Base-by-base conservation (phyloP, 2,113 vertebrate species). In the Petaurus breviceps region DNA sequence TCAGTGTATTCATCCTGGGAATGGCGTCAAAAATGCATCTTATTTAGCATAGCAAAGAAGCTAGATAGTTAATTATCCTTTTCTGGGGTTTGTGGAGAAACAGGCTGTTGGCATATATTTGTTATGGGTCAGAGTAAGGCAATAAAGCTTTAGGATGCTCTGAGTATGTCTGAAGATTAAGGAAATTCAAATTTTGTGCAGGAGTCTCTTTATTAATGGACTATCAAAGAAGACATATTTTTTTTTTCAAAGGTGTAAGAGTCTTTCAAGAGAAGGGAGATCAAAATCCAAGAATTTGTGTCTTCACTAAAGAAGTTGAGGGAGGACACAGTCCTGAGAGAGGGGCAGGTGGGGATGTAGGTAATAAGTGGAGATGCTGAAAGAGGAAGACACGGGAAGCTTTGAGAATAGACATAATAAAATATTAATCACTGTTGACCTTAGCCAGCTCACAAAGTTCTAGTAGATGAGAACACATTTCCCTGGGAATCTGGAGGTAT, bases 131-230 rank as follows among this genome's bases (percentile, higher is more conserved):
- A 10, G 90, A 89, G 95, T 53, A 37, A 57, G 46, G 61, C 11
- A 51, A 90, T 95, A 95, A 96, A 95, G 6, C 53, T 46, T 94
- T 92, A 93, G 94, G 43, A 97, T 91, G 93, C 47, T 77, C 90
- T 95, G 97, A 97, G 77, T 55, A 57, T 91, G 90, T 95, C 92
- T 96, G 91, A 97, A 96, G 91, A 97, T 92, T 50, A 97, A 96
- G 93, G 90, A 96, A 94, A 94, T 94, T 57, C 50, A 97, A 97
- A 97, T 94, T 96, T 96, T 90, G 89, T 53, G 57, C 52, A 90
- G 46, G 51, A 96, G 89, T 94, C 91, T 92, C 91, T 57, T 49
- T 91, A 84, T 90, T 90, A 92, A 93, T 89, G 47, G 51, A 43
- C 49, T 84, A 51, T 92, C 28, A 77, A 96, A 9, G 91, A 23